Evolutionary conservation across 2,113 vertebrate genomes (phyloP).

Genomic region (Petaurus breviceps): DNA sequence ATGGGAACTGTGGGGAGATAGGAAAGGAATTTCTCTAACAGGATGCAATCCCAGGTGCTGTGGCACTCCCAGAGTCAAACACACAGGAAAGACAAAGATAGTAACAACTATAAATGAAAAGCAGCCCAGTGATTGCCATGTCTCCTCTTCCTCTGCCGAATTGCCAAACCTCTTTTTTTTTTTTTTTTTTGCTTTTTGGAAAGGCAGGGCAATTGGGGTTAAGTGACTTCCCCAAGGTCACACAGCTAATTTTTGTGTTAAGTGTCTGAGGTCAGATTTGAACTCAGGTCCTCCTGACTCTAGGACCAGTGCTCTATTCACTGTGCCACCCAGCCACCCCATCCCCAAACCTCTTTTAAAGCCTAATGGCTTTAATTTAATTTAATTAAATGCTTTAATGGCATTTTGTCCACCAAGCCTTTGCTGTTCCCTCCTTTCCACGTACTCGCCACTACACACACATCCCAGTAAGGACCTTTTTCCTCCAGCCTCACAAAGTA

Average conservation of each 20-base stretch:
- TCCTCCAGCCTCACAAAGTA: neutral
- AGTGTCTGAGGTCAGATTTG: too few relatives aligned
- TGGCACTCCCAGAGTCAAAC: neutral
- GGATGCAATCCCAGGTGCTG: neutral
- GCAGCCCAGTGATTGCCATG: neutral
- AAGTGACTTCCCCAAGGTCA: too few relatives aligned
- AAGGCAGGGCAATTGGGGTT: too few relatives aligned
- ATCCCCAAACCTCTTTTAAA: neutral
- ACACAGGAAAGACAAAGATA: neutral
- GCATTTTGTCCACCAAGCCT: neutral
- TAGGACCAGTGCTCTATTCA: too few relatives aligned
- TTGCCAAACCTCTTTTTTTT: neutral
- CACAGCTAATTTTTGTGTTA: too few relatives aligned
- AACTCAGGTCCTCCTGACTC: too few relatives aligned
- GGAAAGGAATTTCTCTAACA: neutral
- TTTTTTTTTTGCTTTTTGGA: too few relatives aligned
- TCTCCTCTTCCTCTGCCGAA: neutral
- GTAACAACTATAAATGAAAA: neutral
- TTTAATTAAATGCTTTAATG: too few relatives aligned
- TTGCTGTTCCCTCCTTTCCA: neutral
- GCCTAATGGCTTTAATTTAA: too few relatives aligned
- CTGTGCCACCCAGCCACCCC: too few relatives aligned
- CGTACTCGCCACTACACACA: neutral
- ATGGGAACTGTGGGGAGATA: neutral
- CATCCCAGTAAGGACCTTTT: neutral